phyloP scores from a whole-genome alignment of 2,797 vertebrate genomes.

The Hybognathus amarus region DNA sequence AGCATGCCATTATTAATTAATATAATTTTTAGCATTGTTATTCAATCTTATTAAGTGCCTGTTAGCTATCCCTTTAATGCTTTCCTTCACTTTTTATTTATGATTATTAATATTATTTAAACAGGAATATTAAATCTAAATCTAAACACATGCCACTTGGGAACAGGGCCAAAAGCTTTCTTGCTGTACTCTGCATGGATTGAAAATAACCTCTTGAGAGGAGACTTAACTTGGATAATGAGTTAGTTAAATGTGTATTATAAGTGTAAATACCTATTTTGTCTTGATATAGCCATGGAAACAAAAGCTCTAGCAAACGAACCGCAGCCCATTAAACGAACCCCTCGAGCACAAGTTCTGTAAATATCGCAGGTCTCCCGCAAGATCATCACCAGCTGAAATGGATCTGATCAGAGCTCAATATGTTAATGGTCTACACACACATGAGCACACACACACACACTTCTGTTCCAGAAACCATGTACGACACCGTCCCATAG shows the following conservation, averaged over 20 bases:
- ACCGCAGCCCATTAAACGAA: constrained; percentile 60
- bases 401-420: constrained; percentile 71
- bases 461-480: constrained; percentile 42
- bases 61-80: constrained; percentile 85
- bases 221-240: constrained; percentile 32
- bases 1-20: constrained; percentile 53
- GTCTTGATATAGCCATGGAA: constrained; percentile 72
- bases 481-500: constrained; percentile 26
- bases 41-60: constrained; percentile 84
- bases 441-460: constrained; percentile 70
- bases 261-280: constrained; percentile 77
- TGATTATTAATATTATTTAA: constrained; percentile 15
- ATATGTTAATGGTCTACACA: constrained; percentile 64
- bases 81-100: constrained; percentile 59
- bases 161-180: constrained; percentile 50
- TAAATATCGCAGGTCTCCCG: constrained; percentile 67
- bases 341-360: constrained; percentile 73
- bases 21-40: constrained; percentile 68
- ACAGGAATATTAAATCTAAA: neutral
- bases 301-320: constrained; percentile 65
- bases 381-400: constrained; percentile 64
- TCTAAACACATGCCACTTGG: constrained; percentile 10
- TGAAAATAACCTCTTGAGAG: constrained; percentile 59
- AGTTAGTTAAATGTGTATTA: constrained; percentile 68
- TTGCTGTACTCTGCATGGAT: constrained; percentile 70